Evolutionary conservation across 2,797 vertebrate genomes (phyloP).

Genomic region (Podarcis lilfordi): DNA sequence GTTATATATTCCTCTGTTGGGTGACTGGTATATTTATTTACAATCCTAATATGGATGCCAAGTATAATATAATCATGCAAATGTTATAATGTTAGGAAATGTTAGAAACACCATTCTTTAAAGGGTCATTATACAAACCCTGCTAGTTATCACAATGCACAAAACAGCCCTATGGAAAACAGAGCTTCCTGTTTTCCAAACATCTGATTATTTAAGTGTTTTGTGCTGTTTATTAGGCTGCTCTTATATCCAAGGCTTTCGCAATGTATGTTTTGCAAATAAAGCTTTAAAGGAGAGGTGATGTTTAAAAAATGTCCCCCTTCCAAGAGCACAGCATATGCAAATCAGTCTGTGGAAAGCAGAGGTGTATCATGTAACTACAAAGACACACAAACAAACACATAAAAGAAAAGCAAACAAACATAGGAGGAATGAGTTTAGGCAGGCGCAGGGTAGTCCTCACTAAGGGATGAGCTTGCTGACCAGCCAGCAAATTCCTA

Average conservation of each 20-base stretch:
- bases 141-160: not conserved
- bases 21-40: not conserved
- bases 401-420: not conserved
- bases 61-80: not conserved
- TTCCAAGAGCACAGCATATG: not conserved
- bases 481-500: not conserved
- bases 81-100: conserved; percentile 41
- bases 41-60: not conserved
- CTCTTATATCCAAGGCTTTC: not conserved
- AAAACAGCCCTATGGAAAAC: not conserved
- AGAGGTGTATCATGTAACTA: not conserved
- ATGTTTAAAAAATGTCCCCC: conserved; percentile 17
- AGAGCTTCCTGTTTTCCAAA: not conserved
- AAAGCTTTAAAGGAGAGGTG: conserved; percentile 33
- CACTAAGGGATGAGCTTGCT: not conserved
- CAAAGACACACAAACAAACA: not conserved
- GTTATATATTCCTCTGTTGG: not conserved
- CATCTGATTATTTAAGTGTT: not conserved
- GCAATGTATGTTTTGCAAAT: not conserved
- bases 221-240: not conserved
- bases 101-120: conserved; percentile 1
- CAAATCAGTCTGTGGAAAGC: not conserved
- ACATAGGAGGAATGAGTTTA: not conserved
- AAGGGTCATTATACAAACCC: not conserved
- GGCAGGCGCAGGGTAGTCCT: not conserved